Conservation (phyloP, 2,888 invertebrate genomes). For the Eupeodes luniger region DNA sequence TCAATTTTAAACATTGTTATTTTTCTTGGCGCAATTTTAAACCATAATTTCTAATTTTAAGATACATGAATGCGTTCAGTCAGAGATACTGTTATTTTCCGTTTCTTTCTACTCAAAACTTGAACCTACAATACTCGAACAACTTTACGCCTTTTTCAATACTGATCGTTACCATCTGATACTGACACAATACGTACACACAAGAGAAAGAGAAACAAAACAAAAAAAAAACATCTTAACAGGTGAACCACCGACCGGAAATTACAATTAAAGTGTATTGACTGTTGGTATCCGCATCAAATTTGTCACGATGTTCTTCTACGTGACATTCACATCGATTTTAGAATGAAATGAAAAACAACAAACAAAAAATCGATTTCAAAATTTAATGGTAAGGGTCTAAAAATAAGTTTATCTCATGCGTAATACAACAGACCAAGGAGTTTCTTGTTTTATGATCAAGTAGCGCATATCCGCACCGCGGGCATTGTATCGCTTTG, state of each 20-base stretch:
- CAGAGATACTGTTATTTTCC: too few species aligned
- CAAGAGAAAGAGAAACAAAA: not conserved
- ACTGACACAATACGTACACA: not conserved
- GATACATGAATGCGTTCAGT: too few species aligned
- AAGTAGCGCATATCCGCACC: too few species aligned
- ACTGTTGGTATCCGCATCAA: not conserved
- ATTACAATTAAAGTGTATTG: constrained; percentile 6
- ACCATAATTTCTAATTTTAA: too few species aligned
- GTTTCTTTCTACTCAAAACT: too few species aligned
- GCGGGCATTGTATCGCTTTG: too few species aligned
- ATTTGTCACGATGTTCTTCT: constrained; percentile 8
- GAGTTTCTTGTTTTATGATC: too few species aligned
- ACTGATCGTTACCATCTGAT: constrained; percentile 1
- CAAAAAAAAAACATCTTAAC: not conserved
- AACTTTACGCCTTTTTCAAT: not conserved
- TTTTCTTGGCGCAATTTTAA: too few species aligned
- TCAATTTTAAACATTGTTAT: too few species aligned
- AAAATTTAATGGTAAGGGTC: not conserved
- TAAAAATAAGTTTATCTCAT: constrained; percentile 5
- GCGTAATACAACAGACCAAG: not conserved
- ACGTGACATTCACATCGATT: constrained; percentile 9
- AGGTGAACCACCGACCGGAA: constrained; percentile 21
- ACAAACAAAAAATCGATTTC: not conserved
- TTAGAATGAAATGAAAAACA: not conserved
- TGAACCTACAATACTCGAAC: not conserved